Percentiles rank a stretch among this genome's conserved stretches.
phyloP scores from a whole-genome alignment of 2,797 vertebrate species.

The Phylloscopus collybita region DNA sequence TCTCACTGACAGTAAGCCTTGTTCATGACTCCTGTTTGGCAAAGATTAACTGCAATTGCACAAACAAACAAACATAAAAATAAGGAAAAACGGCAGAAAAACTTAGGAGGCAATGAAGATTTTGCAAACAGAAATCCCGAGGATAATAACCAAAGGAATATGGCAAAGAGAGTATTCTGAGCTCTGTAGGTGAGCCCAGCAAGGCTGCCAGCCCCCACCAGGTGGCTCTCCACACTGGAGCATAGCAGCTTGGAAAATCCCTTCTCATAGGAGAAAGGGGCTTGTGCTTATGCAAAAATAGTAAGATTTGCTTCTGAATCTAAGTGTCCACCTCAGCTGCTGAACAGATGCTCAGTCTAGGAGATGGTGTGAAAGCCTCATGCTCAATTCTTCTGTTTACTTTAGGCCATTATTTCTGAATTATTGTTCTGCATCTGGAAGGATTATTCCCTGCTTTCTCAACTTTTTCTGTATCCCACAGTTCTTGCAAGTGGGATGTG shows the following conservation, averaged over 20 bases:
- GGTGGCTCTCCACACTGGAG: slow-evolving; percentile 33
- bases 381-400: background rate
- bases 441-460: background rate
- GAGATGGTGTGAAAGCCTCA: background rate
- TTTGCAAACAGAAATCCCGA: background rate
- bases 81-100: background rate
- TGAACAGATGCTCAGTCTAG: slow-evolving; percentile 5
- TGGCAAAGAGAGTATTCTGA: background rate
- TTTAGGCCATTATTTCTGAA: background rate
- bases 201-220: background rate
- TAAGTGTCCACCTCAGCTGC: background rate
- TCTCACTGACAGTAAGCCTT: background rate
- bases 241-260: background rate
- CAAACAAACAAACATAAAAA: background rate
- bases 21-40: background rate
- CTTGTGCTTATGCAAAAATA: background rate
- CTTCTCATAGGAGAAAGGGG: background rate
- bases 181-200: background rate
- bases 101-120: background rate
- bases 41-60: background rate
- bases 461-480: background rate
- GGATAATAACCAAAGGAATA: background rate
- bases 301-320: background rate
- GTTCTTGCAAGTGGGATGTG: background rate
- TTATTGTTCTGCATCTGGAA: background rate